A percentile compares a stretch with the other conserved stretches of the same genome.
Conservation (phyloP, 2,113 vertebrate genomes). For the Oxygymnocypris stewartii region DNA sequence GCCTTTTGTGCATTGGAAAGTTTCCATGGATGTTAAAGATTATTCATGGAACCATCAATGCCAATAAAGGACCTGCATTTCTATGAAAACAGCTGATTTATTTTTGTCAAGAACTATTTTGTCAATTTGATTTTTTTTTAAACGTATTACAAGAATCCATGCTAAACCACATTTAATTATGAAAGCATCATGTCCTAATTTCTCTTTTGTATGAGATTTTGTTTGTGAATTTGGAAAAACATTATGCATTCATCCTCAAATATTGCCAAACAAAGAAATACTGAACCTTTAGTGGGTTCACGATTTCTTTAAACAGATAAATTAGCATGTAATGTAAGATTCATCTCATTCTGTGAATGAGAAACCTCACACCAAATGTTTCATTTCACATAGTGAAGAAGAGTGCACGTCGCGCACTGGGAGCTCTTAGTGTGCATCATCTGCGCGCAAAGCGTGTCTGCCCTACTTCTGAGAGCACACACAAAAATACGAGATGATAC, state of each 20-base stretch:
- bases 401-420: neutral
- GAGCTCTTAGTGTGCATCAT: slow-evolving; percentile 38
- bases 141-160: neutral
- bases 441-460: slow-evolving; percentile 18
- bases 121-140: neutral
- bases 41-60: too few relatives aligned
- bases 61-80: neutral
- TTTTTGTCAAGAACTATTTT: neutral
- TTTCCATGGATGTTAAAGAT: neutral
- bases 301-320: neutral
- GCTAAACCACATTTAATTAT: too few relatives aligned
- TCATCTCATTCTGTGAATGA: neutral
- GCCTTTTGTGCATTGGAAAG: neutral
- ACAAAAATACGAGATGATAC: slow-evolving; percentile 29
- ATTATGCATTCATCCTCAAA: neutral
- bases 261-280: neutral
- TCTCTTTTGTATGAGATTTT: neutral
- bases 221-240: neutral
- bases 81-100: neutral
- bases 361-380: slow-evolving; percentile 6
- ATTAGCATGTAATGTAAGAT: neutral
- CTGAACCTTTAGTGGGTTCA: neutral
- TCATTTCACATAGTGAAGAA: neutral
- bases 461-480: slow-evolving; percentile 43
- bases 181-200: neutral